Evolutionary conservation across 2,113 vertebrate genomes (phyloP), one percentile per base, ranked within the genome.

Genomic region (Egretta garzetta): DNA sequence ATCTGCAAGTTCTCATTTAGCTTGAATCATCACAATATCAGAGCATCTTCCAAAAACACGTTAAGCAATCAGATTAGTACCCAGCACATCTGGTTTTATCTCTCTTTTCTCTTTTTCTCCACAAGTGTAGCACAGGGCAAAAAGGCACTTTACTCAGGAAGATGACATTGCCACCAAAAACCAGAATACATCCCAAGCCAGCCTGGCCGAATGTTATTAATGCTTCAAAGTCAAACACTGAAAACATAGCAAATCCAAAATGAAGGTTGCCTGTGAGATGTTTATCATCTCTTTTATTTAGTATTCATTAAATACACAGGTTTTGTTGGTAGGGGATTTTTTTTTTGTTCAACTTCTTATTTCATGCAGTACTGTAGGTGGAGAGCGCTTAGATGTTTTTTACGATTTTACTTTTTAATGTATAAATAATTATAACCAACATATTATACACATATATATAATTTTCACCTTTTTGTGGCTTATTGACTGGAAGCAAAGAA

Each of bases 1-100:
- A 93, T 97, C 93, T 96, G 86, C 80, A 87, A 96, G 53, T 95
- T 92, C 91, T 96, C 93, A 91, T 94, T 96, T 96, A 96, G 70
- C 53, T 81, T 60, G 56, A 89, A 95, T 87, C 80, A 76, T 80
- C 86, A 60, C 80, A 58, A 58, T 84, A 97, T 96, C 80, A 58
- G 56, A 91, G 49, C 32, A 86, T 91, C 88, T 95, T 95, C 83
- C 68, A 92, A 88, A 95, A 80, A 91, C 67, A 81, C 0, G 8
- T 85, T 71, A 92, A 92, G 58, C 56, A 92, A 95, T 93, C 86
- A 96, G 76, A 95, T 97, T 94, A 96, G 58, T 79, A 85, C 49
- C 33, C 76, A 87, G 86, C 35, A 89, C 88, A 91, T 96, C 92
- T 96, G 83, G 64, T 55, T 96, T 94, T 95, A 76, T 90, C 88